phyloP scores from a whole-genome alignment of 2,797 vertebrate species.

The Gallirallus australis region DNA sequence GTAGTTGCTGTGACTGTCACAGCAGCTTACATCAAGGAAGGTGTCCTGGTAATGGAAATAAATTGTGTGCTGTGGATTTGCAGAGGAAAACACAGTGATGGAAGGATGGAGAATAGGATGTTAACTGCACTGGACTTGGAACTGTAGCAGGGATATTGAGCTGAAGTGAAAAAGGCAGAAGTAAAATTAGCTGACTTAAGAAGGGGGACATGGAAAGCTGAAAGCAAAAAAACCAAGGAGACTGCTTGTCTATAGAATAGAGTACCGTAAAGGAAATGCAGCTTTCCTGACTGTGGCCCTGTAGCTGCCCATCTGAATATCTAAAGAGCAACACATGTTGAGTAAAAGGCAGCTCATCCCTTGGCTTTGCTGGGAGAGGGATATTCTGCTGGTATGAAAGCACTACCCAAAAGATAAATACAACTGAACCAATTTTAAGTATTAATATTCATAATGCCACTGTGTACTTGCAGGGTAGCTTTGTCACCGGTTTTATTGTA shows the following conservation, averaged over 20 bases:
- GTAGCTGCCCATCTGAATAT: conserved; percentile 13
- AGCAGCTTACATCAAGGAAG: neutral
- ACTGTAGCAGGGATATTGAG: conserved; percentile 18
- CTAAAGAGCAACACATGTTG: conserved; percentile 1
- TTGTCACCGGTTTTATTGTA: neutral
- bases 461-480: neutral
- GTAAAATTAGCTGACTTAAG: conserved; percentile 65
- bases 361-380: neutral
- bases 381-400: neutral
- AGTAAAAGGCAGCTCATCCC: neutral
- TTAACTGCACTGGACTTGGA: conserved; percentile 27
- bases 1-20: neutral
- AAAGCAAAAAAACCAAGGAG: conserved; percentile 37
- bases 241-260: neutral
- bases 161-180: conserved; percentile 37
- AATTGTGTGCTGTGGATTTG: neutral
- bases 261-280: conserved; percentile 60
- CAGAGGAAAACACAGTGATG: neutral
- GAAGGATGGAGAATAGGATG: neutral
- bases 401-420: neutral
- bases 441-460: conserved; percentile 1
- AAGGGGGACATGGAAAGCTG: neutral
- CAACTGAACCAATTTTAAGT: neutral
- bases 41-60: conserved; percentile 31
- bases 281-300: conserved; percentile 40